Evolutionary conservation across 1,140 invertebrate species (phyloP).

Genomic region (Bombus turneri): DNA sequence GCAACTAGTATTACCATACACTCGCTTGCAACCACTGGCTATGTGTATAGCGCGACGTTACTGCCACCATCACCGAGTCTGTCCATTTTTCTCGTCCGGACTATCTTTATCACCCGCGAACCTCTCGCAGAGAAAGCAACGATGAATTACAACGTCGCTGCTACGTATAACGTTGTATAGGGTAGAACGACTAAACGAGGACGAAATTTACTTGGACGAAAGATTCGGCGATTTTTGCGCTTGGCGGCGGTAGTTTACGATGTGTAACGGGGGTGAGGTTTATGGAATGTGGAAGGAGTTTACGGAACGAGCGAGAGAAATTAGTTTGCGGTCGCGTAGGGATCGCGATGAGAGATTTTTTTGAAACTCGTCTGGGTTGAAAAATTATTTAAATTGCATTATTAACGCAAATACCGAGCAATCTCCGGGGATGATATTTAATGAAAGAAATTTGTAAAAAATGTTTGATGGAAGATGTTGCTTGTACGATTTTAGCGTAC

Average conservation of each 20-base stretch:
- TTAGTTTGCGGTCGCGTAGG: neutral
- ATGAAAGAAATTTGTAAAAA: too few relatives aligned
- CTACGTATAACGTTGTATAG: neutral
- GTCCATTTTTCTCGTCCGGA: conserved; percentile 59
- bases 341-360: neutral
- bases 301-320: neutral
- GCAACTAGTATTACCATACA: conserved; percentile 66
- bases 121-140: conserved; percentile 4
- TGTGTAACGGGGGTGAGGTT: neutral
- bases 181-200: neutral
- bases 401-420: neutral
- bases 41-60: conserved; percentile 39
- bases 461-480: neutral
- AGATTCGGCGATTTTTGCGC: neutral
- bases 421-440: neutral
- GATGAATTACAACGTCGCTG: conserved; percentile 35
- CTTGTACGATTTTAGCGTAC: neutral
- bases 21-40: conserved; percentile 33
- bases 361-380: neutral
- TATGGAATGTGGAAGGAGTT: neutral
- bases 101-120: conserved; percentile 58
- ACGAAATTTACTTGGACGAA: conserved; percentile 12
- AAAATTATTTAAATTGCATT: neutral
- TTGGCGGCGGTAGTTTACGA: neutral
- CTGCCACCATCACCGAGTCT: conserved; percentile 40